These are phyloP conservation scores for Margarornis squamiger DNA, from an alignment of 2,797 vertebrate species.

Conservation along the genomic window DNA sequence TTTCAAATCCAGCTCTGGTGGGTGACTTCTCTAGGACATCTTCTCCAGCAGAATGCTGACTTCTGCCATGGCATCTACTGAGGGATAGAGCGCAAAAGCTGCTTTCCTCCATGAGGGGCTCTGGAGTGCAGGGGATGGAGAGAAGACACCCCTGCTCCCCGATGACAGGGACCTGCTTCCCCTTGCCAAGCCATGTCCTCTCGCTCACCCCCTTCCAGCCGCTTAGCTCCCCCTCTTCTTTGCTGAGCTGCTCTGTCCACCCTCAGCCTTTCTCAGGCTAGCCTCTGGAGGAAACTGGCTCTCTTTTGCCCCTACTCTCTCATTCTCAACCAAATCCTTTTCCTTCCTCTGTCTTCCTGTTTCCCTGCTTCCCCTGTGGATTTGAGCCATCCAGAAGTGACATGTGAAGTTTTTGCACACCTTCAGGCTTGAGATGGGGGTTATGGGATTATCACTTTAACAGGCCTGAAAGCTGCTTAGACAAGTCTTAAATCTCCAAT, in stretches of 20 bases:
- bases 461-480: slow-evolving; percentile 62
- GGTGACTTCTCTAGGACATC: background rate
- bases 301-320: background rate
- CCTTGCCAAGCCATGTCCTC: background rate
- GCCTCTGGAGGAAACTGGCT: background rate
- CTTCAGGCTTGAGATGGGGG: slow-evolving; percentile 3
- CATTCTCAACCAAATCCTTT: background rate
- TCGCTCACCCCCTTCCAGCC: background rate
- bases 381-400: background rate
- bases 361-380: background rate
- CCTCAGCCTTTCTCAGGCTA: background rate
- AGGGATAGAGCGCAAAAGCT: background rate
- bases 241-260: background rate
- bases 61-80: fast-evolving
- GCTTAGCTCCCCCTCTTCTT: background rate
- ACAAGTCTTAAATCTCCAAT: slow-evolving; percentile 46
- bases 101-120: background rate
- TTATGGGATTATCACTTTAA: slow-evolving; percentile 61
- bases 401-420: slow-evolving; percentile 15
- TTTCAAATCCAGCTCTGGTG: background rate
- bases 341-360: background rate
- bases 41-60: background rate
- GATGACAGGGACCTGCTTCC: background rate
- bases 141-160: background rate
- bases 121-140: background rate